Evolutionary conservation across 2,797 vertebrate genomes (phyloP).

Genomic region (Pteronotus mesoamericanus): DNA sequence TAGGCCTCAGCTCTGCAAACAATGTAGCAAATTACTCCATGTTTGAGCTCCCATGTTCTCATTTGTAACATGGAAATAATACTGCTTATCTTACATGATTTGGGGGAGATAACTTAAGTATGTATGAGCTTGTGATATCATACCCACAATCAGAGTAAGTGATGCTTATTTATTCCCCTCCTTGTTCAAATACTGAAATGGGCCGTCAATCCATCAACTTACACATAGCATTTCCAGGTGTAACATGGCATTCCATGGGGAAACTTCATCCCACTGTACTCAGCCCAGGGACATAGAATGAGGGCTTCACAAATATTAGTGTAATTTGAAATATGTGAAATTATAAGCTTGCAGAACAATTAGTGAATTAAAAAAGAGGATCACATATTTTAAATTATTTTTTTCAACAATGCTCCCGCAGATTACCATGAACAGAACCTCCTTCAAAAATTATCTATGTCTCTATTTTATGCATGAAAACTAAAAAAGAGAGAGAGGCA

Average conservation of each 20-base stretch:
- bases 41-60: background rate
- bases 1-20: background rate
- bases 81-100: background rate
- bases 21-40: background rate
- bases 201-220: background rate
- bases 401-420: background rate
- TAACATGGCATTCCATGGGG: no score
- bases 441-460: background rate
- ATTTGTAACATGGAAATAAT: background rate
- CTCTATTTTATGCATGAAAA: background rate
- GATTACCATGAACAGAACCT: background rate
- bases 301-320: background rate
- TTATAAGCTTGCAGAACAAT: background rate
- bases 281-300: background rate
- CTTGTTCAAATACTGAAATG: background rate
- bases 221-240: background rate
- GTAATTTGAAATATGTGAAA: background rate
- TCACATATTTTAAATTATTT: background rate
- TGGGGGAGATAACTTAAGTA: background rate
- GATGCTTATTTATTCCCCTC: background rate
- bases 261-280: background rate
- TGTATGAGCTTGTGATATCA: background rate
- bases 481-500: background rate
- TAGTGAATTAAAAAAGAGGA: background rate
- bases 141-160: background rate